Evolutionary conservation across 23 tunicate species (phyloP).

Genomic region (Ascidia mentula): DNA sequence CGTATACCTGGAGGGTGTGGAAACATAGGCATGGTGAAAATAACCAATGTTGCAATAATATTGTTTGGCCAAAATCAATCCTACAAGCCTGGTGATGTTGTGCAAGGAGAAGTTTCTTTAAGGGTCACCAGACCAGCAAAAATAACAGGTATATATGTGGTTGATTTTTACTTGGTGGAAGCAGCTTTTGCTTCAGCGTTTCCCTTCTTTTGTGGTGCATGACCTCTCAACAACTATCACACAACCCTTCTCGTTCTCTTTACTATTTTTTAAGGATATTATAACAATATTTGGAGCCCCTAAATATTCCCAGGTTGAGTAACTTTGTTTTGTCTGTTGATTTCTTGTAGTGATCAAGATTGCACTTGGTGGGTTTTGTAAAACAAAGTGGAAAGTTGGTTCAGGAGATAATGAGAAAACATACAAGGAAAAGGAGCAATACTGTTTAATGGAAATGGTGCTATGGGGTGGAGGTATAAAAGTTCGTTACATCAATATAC

Average conservation of each 20-base stretch:
- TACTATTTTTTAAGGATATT: too few species aligned
- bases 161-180: neutral
- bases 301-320: neutral
- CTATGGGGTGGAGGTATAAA: slow-evolving; percentile 52
- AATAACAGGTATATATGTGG: neutral
- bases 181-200: too few species aligned
- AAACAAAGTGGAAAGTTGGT: slow-evolving; percentile 46
- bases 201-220: too few species aligned
- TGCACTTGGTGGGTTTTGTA: slow-evolving; percentile 25
- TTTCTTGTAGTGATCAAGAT: slow-evolving; percentile 24
- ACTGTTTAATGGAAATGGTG: neutral
- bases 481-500: too few species aligned
- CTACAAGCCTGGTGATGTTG: slow-evolving; percentile 20
- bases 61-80: neutral
- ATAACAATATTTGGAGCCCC: neutral
- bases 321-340: neutral
- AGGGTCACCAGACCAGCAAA: slow-evolving; percentile 6
- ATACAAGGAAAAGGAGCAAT: slow-evolving; percentile 52
- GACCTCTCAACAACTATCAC: neutral
- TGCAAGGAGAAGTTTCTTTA: slow-evolving; percentile 13
- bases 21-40: neutral
- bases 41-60: neutral
- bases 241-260: neutral
- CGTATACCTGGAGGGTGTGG: too few species aligned
- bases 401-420: slow-evolving; percentile 55